These are phyloP conservation scores for Okamejei kenojei DNA, from an alignment of 2,797 vertebrate genomes.

Conservation along the genomic window DNA sequence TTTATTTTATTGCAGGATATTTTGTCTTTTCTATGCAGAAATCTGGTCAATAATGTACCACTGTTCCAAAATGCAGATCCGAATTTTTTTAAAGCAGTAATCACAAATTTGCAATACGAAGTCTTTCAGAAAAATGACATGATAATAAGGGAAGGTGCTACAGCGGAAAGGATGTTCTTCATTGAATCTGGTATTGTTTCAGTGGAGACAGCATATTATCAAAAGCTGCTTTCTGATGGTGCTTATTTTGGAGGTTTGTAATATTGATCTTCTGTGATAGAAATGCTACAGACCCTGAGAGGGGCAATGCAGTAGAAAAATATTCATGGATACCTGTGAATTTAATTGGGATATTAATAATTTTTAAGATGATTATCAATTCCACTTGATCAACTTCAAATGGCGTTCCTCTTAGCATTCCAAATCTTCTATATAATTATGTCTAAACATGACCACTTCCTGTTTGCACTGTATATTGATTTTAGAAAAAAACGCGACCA, in stretches of 20 bases:
- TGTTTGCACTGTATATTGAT: too few relatives aligned
- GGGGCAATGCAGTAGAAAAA: not conserved
- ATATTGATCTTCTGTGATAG: not conserved
- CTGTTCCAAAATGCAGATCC: slow-evolving; percentile 53
- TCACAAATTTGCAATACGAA: slow-evolving; percentile 53
- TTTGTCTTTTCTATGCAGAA: slow-evolving; percentile 51
- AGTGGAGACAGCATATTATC: slow-evolving; percentile 51
- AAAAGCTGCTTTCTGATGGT: slow-evolving; percentile 56
- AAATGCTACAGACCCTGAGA: not conserved
- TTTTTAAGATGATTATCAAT: not conserved
- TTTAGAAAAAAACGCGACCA: too few relatives aligned
- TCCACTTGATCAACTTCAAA: not conserved
- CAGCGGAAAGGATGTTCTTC: slow-evolving; percentile 59
- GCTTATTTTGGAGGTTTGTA: slow-evolving; percentile 60
- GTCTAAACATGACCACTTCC: too few relatives aligned
- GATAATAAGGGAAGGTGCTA: slow-evolving; percentile 49
- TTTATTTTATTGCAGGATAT: slow-evolving; percentile 51
- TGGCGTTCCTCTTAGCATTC: not conserved
- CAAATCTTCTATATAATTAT: not conserved
- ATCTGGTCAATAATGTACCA: slow-evolving; percentile 54
- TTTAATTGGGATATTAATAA: not conserved
- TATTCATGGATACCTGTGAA: not conserved
- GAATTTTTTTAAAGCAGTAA: slow-evolving; percentile 54
- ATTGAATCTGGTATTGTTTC: slow-evolving; percentile 56
- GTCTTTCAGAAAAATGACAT: slow-evolving; percentile 54